Evolutionary conservation across 2,113 vertebrate genomes (phyloP).

Genomic region (zebrafish (Danio rerio)): DNA sequence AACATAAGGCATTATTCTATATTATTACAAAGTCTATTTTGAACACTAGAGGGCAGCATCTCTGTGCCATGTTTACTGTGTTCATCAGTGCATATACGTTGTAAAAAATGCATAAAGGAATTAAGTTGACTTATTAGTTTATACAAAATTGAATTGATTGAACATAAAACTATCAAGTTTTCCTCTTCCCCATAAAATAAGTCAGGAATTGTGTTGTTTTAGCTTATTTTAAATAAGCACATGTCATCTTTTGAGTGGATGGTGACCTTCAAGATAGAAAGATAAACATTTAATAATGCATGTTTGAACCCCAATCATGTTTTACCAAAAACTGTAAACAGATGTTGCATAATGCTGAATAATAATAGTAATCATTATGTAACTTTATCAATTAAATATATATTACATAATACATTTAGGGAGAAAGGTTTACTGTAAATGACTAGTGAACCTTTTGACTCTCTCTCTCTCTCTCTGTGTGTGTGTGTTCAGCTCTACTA

Average conservation of each 20-base stretch:
- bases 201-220: no score
- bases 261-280: not conserved
- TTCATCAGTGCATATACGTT: no score
- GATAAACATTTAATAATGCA: not conserved
- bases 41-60: conserved; percentile 64
- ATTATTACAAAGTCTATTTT: conserved; percentile 17
- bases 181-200: no score
- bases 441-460: not conserved
- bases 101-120: no score
- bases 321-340: not conserved
- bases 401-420: not conserved
- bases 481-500: not conserved
- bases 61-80: not conserved
- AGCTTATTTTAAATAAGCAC: no score
- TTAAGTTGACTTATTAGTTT: no score
- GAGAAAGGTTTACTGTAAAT: conserved; percentile 12
- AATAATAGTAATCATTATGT: not conserved
- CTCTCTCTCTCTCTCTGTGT: not conserved
- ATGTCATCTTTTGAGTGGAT: no score
- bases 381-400: not conserved
- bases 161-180: no score
- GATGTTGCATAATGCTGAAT: not conserved
- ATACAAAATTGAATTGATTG: no score
- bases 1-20: not conserved
- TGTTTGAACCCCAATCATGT: not conserved